Conservation (phyloP, 2,888 invertebrate genomes). For the Chrysina gloriosa region DNA sequence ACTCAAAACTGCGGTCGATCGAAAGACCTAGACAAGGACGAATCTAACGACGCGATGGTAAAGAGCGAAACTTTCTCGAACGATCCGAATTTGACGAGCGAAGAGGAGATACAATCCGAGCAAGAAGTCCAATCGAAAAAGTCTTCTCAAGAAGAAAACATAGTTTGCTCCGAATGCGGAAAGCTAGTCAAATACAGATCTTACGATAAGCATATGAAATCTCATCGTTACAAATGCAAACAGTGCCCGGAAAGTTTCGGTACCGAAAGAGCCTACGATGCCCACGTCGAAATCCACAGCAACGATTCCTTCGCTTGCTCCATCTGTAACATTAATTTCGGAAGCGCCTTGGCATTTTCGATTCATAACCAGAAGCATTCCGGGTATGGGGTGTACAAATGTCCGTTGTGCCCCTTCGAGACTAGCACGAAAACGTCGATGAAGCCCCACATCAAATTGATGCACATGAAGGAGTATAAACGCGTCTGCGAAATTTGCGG, state of each 20-base stretch:
- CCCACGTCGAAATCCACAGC: constrained; percentile 61
- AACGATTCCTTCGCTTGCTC: constrained; percentile 60
- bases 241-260: constrained; percentile 61
- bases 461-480: constrained; percentile 50
- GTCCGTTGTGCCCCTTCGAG: constrained; percentile 60
- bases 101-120: background rate
- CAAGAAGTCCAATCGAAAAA: background rate
- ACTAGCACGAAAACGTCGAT: constrained; percentile 48
- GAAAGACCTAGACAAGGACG: background rate
- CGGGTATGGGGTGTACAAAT: constrained; percentile 58
- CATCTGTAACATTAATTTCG: constrained; percentile 59
- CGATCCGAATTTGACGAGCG: too few species aligned
- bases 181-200: constrained; percentile 43
- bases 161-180: constrained; percentile 47
- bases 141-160: constrained; percentile 10
- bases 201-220: constrained; percentile 35
- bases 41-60: background rate
- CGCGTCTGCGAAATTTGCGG: constrained; percentile 56
- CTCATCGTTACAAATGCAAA: constrained; percentile 54
- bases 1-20: too few species aligned
- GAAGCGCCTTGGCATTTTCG: constrained; percentile 60
- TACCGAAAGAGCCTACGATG: constrained; percentile 56
- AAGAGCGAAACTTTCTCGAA: too few species aligned
- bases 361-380: constrained; percentile 60
- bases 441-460: constrained; percentile 48